A percentile compares a stretch with the other conserved stretches of the same genome.
Conservation (phyloP, 2,888 invertebrate genomes). For the Platycnemis pennipes region DNA sequence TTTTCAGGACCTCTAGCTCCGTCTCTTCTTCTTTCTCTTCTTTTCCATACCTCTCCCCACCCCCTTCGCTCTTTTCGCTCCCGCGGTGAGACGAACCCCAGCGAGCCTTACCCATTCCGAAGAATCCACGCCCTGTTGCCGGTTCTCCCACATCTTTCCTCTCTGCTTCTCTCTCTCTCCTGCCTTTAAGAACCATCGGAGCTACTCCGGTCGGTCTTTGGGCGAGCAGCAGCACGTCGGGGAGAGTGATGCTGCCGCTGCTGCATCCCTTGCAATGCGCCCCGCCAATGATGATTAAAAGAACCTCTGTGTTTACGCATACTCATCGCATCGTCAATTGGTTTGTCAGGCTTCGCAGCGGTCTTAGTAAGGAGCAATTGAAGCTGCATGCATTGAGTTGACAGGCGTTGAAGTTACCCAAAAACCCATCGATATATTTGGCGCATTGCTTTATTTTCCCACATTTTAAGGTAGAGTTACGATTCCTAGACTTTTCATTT, state of each 20-base stretch:
- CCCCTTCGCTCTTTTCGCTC: constrained; percentile 30
- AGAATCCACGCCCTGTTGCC: constrained; percentile 69
- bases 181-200: constrained; percentile 31
- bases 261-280: not conserved
- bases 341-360: not conserved
- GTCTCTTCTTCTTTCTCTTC: constrained; percentile 22
- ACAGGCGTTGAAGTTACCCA: not conserved
- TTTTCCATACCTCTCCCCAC: not conserved
- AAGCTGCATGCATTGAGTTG: not conserved
- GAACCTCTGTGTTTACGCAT: not conserved
- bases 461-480: too few species aligned
- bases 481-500: too few species aligned
- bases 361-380: not conserved
- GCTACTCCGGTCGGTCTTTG: constrained; percentile 43
- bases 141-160: constrained; percentile 45
- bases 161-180: not conserved
- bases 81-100: constrained; percentile 39
- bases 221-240: not conserved
- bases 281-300: not conserved
- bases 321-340: not conserved
- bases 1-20: constrained; percentile 42
- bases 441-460: too few species aligned
- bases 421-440: too few species aligned
- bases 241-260: constrained; percentile 9
- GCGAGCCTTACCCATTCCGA: constrained; percentile 69